A percentile compares a stretch with the other conserved stretches of the same genome.
Evolutionary conservation across 2,797 vertebrate genomes (phyloP).

Genomic region (Sebastes taczanowskii): DNA sequence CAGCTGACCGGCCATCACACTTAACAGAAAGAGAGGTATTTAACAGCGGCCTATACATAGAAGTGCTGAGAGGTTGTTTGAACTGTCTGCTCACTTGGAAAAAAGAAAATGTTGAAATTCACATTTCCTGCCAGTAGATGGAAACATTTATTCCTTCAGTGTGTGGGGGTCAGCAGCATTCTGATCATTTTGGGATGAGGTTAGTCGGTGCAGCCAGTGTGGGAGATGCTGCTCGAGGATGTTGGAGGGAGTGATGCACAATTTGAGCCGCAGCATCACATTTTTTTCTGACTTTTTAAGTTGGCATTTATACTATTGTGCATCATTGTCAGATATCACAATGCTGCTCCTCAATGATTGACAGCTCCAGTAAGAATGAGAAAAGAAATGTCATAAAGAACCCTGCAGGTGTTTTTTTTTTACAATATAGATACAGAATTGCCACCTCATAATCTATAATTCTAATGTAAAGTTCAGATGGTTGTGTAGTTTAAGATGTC

Average conservation of each 20-base stretch:
- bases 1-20: constrained; percentile 71
- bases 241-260: not conserved
- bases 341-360: not conserved
- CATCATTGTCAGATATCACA: not conserved
- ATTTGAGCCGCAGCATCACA: not conserved
- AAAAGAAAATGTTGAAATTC: constrained; percentile 52
- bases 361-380: not conserved
- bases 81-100: constrained; percentile 49
- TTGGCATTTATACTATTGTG: not conserved
- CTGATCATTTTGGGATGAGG: constrained; percentile 27
- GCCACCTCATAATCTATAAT: not conserved
- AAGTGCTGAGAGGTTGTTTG: constrained; percentile 66
- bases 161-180: constrained; percentile 25
- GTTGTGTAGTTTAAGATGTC: not conserved
- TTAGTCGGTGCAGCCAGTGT: not conserved
- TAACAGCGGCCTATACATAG: constrained; percentile 70
- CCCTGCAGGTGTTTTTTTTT: not conserved
- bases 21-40: constrained; percentile 67
- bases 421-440: not conserved
- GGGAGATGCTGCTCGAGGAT: not conserved
- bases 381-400: not conserved
- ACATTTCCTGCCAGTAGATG: constrained; percentile 80
- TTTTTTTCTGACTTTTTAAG: not conserved
- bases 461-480: constrained; percentile 6
- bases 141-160: constrained; percentile 74